Conservation (phyloP, 2,113 vertebrate species). For the Hippocampus mohnikei region DNA sequence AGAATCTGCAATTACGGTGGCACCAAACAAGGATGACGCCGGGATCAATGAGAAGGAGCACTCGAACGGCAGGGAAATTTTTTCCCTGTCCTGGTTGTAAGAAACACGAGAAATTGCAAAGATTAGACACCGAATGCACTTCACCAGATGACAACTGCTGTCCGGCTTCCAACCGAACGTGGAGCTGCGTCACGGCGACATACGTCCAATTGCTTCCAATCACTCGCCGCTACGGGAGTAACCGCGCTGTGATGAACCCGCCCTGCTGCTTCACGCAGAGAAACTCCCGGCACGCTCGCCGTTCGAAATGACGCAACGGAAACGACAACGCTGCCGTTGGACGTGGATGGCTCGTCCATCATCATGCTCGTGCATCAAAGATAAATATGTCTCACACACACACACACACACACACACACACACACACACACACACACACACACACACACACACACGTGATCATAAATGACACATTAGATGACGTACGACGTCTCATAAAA, state of each 20-base stretch:
- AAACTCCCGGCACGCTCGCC: too few species aligned
- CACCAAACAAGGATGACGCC: not conserved
- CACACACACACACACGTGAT: conserved; percentile 14
- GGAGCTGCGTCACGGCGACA: not conserved
- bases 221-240: too few species aligned
- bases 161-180: not conserved
- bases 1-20: not conserved
- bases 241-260: too few species aligned
- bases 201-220: too few species aligned
- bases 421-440: conserved; percentile 5
- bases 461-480: conserved; percentile 62
- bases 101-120: not conserved
- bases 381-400: conserved; percentile 62
- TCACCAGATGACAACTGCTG: not conserved
- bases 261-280: too few species aligned
- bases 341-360: conserved; percentile 57
- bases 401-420: conserved; percentile 9
- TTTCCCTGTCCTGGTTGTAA: not conserved
- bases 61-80: too few species aligned
- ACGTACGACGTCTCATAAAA: conserved; percentile 53
- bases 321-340: not conserved
- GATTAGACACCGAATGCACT: not conserved
- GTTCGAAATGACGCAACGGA: not conserved
- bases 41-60: not conserved
- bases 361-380: conserved; percentile 60